Base-by-base conservation (phyloP, 2,113 vertebrate species). In the Indicator indicator region DNA sequence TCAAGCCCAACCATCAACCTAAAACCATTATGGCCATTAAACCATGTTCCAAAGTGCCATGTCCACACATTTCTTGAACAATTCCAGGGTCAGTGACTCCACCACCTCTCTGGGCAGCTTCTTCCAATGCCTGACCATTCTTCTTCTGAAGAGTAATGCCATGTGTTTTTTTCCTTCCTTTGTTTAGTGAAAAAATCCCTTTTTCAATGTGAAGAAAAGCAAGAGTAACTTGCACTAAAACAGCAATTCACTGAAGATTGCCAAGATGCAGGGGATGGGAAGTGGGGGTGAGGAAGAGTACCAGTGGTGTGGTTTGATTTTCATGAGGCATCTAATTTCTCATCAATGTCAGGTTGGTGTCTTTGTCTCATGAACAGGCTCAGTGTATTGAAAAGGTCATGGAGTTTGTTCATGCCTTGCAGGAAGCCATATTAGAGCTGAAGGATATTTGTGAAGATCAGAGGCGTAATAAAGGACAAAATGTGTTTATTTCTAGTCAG, bases 401-500 rank as follows among this genome's bases (percentile, higher is more conserved):
- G 59, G 71, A 84, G n/a, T 89, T 71, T 64, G 28, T 38, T 89
- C 44, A 69, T 63, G 92, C 86, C 86, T 91, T 86, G 72, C 46
- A 62, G 71, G 84, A 93, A 80, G 48, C 12, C 32, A 42, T 78
- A 93, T 91, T 64, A 83, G 10, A 75, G 77, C 42, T 90, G 74
- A 96, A 89, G 74, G 63, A 89, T 38, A 20, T 80, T 94, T 87
- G 55, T 76, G 73, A 91, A 93, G 63, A 94, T 83, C 42, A 83
- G 48, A 92, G 5, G 7, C 4, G 12, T 36, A 94, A 94, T 19
- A 83, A 83, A 91, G 2, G 19, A 79, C 59, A 85, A 60, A 83
- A 30, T 70, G 58, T 21, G 23, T 58, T 30, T 87, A 52, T 30
- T 93, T 86, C 50, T 68, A 91, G 46, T 88, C 44, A 91, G 19